Evolutionary conservation across 2,797 vertebrate species (phyloP).

Genomic region (Mus spretus): DNA sequence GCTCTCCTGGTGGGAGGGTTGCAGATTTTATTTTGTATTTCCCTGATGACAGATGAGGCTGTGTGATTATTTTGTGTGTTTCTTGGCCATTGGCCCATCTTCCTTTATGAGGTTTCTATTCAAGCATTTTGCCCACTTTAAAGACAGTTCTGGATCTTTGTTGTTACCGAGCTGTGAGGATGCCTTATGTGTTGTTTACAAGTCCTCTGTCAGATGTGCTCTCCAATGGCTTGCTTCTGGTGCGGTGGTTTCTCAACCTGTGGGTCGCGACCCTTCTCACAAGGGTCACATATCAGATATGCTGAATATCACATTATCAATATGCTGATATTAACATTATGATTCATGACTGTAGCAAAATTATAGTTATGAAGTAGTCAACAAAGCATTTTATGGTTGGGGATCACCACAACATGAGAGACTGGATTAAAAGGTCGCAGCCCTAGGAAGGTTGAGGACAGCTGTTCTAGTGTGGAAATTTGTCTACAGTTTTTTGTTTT

Average conservation of each 20-base stretch:
- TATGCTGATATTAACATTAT: not conserved
- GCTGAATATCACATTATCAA: not conserved
- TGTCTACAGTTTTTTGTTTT: not conserved
- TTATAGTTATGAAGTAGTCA: not conserved
- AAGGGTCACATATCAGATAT: not conserved
- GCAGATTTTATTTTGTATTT: constrained; percentile 53
- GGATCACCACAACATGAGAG: not conserved
- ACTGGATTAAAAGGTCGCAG: no score
- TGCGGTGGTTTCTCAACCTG: not conserved
- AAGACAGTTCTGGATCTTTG: constrained; percentile 11
- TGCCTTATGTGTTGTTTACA: not conserved
- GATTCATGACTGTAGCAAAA: not conserved
- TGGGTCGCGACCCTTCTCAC: not conserved
- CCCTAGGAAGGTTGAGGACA: not conserved
- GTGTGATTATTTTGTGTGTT: constrained; percentile 4
- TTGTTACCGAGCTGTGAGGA: not conserved
- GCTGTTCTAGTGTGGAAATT: not conserved
- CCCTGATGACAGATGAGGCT: constrained; percentile 31
- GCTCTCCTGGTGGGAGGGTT: not conserved
- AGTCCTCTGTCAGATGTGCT: not conserved
- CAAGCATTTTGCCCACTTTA: constrained; percentile 13
- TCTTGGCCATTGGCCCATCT: constrained; percentile 34
- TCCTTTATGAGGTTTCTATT: constrained; percentile 54
- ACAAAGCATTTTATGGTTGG: not conserved
- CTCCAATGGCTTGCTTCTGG: not conserved